Base-by-base conservation (phyloP, 37 sponge, comb jelly and placozoan species). In the Haliclona indistincta region DNA sequence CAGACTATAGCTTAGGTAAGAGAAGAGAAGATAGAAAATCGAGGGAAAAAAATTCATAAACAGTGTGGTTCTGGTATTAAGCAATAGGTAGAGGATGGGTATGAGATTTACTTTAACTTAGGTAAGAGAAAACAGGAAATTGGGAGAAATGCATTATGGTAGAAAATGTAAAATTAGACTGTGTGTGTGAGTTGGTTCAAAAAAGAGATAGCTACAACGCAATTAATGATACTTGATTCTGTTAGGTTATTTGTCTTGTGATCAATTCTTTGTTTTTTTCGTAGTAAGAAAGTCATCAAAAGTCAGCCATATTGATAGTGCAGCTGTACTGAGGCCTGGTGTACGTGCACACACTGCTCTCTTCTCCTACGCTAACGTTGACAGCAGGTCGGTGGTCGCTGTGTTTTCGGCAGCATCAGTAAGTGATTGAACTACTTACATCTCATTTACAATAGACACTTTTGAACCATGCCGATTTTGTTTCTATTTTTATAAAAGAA, bases 291-390 rank as follows among this genome's bases (percentile, higher is more conserved):
- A 91, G 69, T 88, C 92, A 3, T 43, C 29, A 4, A 30, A 28
- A 19, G 47, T 81, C 25, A 53, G 58, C 32, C 84, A 86, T 56
- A 32, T 71, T 23, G 83, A 86, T 56, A 56, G 64, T 65, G 87
- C 87, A 2, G 88, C 92, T 22, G 29, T 58, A 42, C 38, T 91
- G 80, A 71, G 63, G 4, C 78, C 83, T 23, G 92, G 78, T 0
- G 42, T 91, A 40, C 79, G 56, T 58, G 92, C 80, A 20, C 73
- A 74, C 80, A 91, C 88, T 10, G 83, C 80, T 6, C 76, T 90
- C 22, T 28, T 54, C 54, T 41, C 45, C 29, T 81, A 84, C 40
- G 69, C 66, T 8, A 64, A 56, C 7, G 44, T 90, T 0, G 67
- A 70, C 26, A 52, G 68, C 11, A 81, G 75, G 34, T 43, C 74